These are phyloP conservation scores for Cuculus canorus DNA, from an alignment of 2,797 vertebrate species.

Conservation along the genomic window DNA sequence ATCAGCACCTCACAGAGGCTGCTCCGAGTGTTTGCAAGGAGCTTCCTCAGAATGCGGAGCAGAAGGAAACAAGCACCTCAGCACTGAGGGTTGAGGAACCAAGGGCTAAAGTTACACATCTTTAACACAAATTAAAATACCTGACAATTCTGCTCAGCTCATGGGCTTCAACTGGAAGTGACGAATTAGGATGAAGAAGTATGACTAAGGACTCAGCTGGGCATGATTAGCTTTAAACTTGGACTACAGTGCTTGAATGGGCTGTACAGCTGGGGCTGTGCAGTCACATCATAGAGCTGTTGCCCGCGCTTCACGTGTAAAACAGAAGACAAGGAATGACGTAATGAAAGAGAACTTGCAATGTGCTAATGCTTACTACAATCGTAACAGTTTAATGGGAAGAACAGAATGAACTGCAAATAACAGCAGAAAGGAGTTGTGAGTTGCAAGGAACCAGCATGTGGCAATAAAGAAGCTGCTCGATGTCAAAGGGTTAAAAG, in stretches of 20 bases:
- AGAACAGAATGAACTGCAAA: not conserved
- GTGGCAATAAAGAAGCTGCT: not conserved
- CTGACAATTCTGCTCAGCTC: not conserved
- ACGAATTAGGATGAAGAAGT: not conserved
- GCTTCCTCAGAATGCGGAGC: not conserved
- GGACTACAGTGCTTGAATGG: not conserved
- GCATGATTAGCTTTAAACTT: not conserved
- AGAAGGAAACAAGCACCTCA: not conserved
- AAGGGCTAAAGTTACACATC: not conserved
- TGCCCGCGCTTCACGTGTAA: not conserved
- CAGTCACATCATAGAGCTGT: not conserved
- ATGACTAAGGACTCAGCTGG: not conserved
- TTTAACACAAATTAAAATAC: not conserved
- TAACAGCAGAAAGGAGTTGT: not conserved
- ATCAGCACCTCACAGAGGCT: not conserved
- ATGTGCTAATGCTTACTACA: not conserved
- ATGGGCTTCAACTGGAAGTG: not conserved
- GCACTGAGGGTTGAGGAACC: not conserved
- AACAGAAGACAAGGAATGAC: fast-evolving
- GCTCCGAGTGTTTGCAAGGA: not conserved
- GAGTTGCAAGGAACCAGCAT: not conserved
- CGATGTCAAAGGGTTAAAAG: not conserved
- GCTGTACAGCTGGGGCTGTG: not conserved
- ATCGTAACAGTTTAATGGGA: not conserved
- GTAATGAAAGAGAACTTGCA: not conserved